Evolutionary conservation across 53 echinoderm and acorn worm species (phyloP).

Genomic region (Antedon mediterranea): DNA sequence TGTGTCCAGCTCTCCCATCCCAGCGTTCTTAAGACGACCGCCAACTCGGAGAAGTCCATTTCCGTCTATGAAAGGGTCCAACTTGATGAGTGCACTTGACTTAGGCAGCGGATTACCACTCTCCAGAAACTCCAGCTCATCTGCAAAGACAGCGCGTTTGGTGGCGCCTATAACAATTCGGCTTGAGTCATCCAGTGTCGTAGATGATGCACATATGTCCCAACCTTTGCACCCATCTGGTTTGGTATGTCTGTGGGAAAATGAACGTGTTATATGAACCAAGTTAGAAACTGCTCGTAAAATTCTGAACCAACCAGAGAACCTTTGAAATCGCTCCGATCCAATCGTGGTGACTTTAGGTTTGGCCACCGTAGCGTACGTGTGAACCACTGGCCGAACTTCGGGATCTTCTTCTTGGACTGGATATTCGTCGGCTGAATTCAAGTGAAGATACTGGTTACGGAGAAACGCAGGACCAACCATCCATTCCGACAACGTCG

Average conservation of each 20-base stretch:
- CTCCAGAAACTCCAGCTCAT: conserved; percentile 29
- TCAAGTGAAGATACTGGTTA: too few species aligned
- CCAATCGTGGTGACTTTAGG: too few species aligned
- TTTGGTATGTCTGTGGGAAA: conserved; percentile 33
- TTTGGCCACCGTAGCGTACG: too few species aligned
- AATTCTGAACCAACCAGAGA: too few species aligned
- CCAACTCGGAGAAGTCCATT: conserved; percentile 11
- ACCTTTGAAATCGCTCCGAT: too few species aligned
- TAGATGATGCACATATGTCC: conserved; percentile 30
- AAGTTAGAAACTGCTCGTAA: too few species aligned
- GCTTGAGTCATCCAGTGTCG: conserved; percentile 7
- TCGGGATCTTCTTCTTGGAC: too few species aligned
- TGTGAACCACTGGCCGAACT: too few species aligned
- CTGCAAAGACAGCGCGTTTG: conserved; percentile 11
- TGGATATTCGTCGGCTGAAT: too few species aligned
- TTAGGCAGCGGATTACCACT: not conserved
- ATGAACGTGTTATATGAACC: too few species aligned
- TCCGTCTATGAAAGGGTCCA: not conserved
- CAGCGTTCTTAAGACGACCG: not conserved
- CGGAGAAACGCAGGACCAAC: too few species aligned
- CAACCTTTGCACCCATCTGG: conserved; percentile 25
- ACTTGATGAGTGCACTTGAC: not conserved
- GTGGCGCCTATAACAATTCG: conserved; percentile 36
- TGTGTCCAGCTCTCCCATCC: not conserved
- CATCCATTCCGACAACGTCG: too few species aligned